These are phyloP conservation scores for Antedon mediterranea DNA, from an alignment of 53 echinoderm and acorn worm species.

Conservation along the genomic window DNA sequence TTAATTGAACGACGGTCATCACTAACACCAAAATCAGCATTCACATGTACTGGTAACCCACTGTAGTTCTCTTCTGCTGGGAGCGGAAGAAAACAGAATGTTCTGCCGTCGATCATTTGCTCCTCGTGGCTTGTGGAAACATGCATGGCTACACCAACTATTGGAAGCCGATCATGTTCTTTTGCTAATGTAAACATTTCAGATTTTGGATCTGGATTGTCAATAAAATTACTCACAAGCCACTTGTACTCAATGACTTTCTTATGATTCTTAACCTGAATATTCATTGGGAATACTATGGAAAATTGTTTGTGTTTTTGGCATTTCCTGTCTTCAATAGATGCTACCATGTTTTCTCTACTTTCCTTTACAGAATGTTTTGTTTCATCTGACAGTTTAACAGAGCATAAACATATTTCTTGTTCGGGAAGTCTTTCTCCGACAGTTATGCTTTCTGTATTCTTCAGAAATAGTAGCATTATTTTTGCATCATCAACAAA, in stretches of 20 bases:
- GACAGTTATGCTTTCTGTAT: slow-evolving; percentile 7
- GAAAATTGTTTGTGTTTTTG: not conserved
- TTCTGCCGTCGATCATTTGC: not conserved
- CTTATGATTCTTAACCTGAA: not conserved
- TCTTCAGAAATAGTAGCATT: slow-evolving; percentile 10
- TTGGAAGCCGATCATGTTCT: slow-evolving; percentile 46
- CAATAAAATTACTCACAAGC: not conserved
- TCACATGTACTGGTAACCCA: too few relatives aligned
- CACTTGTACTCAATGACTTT: slow-evolving; percentile 7
- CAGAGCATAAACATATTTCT: too few relatives aligned
- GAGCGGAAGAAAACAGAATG: slow-evolving; percentile 50
- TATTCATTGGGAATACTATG: too few relatives aligned
- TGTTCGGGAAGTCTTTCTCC: not conserved
- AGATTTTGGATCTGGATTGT: not conserved
- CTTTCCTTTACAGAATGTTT: too few relatives aligned
- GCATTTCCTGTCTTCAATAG: not conserved
- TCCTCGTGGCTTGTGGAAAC: slow-evolving; percentile 19
- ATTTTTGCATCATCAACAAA: slow-evolving; percentile 19
- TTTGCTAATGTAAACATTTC: too few relatives aligned
- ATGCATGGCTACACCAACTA: too few relatives aligned
- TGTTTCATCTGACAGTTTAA: too few relatives aligned
- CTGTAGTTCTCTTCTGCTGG: slow-evolving; percentile 36
- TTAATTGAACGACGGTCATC: slow-evolving; percentile 36
- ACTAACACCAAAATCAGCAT: slow-evolving; percentile 71
- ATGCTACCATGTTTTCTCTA: too few relatives aligned